These are phyloP conservation scores for Galerucella pusilla DNA, from an alignment of 2,888 invertebrate genomes.

Conservation along the genomic window DNA sequence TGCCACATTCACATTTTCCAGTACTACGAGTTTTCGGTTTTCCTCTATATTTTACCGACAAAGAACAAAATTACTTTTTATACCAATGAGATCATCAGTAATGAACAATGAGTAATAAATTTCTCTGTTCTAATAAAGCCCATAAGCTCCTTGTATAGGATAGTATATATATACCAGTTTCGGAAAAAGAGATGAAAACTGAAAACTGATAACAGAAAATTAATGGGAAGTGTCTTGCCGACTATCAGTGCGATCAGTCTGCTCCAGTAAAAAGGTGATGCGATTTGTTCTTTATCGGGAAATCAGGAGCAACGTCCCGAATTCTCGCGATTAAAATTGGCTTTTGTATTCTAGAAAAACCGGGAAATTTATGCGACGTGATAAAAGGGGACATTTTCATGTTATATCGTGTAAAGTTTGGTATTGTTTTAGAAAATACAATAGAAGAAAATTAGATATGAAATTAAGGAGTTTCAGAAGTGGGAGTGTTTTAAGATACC, in stretches of 20 bases:
- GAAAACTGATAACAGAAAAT: constrained; percentile 31
- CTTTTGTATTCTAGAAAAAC: constrained; percentile 31
- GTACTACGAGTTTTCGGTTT: no score
- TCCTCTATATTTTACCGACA: no score
- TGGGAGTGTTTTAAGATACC: no score
- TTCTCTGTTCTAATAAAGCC: neutral
- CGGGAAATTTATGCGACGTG: constrained; percentile 28
- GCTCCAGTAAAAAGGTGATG: constrained; percentile 33
- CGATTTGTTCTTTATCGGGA: constrained; percentile 29
- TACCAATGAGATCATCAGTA: neutral
- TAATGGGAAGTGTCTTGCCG: constrained; percentile 27
- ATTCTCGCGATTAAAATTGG: constrained; percentile 33
- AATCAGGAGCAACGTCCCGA: constrained; percentile 36
- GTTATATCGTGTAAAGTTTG: constrained; percentile 5
- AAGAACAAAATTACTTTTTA: no score
- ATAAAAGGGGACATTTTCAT: constrained; percentile 24
- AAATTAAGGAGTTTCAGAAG: neutral
- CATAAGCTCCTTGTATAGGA: neutral
- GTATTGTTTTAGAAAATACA: neutral
- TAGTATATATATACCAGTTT: neutral
- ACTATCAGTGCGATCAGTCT: constrained; percentile 27
- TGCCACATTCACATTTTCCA: no score
- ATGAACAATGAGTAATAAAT: constrained; percentile 7
- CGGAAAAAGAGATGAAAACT: constrained; percentile 12
- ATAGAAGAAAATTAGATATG: constrained; percentile 5